A percentile compares a stretch with the other conserved stretches of the same genome.
Evolutionary conservation across 1,140 invertebrate species (phyloP).

Genomic region (Oppia nitens): DNA sequence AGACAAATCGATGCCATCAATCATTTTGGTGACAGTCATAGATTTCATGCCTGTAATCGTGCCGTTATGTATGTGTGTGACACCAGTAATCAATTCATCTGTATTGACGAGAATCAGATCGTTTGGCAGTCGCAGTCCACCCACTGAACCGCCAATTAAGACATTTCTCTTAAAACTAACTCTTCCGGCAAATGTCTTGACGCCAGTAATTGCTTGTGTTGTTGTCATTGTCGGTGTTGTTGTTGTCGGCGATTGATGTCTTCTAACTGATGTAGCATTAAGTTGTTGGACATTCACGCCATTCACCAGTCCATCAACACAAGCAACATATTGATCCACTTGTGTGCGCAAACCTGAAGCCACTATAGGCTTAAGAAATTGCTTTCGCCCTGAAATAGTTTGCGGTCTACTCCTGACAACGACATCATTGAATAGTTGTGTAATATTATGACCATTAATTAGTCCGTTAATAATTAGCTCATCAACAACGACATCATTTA

Average conservation of each 20-base stretch:
- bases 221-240: no score
- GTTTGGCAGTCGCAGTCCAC: background rate
- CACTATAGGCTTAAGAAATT: background rate
- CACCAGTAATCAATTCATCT: background rate
- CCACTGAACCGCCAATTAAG: background rate
- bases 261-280: background rate
- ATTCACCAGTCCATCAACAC: constrained; percentile 3
- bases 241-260: background rate
- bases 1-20: constrained; percentile 1
- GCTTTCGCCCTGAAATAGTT: background rate
- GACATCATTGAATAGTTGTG: background rate
- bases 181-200: background rate
- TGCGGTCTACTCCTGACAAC: background rate
- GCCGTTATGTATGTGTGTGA: background rate
- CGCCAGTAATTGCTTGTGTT: background rate
- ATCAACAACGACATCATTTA: background rate
- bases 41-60: background rate
- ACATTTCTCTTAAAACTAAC: background rate
- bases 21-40: background rate
- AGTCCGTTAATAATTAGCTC: background rate
- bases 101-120: background rate
- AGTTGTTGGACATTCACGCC: background rate
- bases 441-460: constrained; percentile 1
- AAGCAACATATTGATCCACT: background rate
- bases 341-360: background rate